Evolutionary conservation across 1,140 invertebrate genomes (phyloP), one percentile per base, ranked within the genome.

Genomic region (Apis mellifera): DNA sequence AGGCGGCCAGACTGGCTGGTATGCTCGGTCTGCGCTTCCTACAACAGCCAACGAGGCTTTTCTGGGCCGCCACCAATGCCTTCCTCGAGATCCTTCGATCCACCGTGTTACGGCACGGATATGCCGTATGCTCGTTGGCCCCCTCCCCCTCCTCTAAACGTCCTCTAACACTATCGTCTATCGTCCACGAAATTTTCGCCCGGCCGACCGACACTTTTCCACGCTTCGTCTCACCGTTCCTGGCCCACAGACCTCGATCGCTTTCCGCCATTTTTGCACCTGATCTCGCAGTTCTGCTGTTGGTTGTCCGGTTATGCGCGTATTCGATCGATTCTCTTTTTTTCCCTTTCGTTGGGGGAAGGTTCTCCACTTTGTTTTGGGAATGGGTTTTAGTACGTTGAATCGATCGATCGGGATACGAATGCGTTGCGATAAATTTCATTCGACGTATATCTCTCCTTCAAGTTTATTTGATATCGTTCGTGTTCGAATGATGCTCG

Each of bases 11-110:
- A 78, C 84, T 62, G 71, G 68, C 72, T 60, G 60, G 79, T 78
- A 70, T 68, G 75, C 79, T 71, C 77, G 66, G 60, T 60, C 82
- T 79, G 68, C 64, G 64, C 83, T 78, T 77, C 72, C 73, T 82
- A 84, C 85, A 82, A 74, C 83, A 68, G 78, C 86, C 86, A 82
- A 86, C 86, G 72, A 76, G 32, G 82, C 85, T 82, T 78, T 32
- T 75, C 59, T 60, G 60, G 32, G 26, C 52, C 65, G 82, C 55
- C n/a, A n/a, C n/a, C 72, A 26, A 82, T 66, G 64, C 59, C 68
- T 71, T 82, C 75, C 81, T 48, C 75, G 81, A 77, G 74, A 82
- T 78, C 81, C 66, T 82, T 78, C 74, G 59, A 82, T 82, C 75
- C 74, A 23, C 26, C 13, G 5, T 48, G 32, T 48, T 55, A 72